Conservation (phyloP, 2,797 vertebrate species). For the Semotilus atromaculatus region DNA sequence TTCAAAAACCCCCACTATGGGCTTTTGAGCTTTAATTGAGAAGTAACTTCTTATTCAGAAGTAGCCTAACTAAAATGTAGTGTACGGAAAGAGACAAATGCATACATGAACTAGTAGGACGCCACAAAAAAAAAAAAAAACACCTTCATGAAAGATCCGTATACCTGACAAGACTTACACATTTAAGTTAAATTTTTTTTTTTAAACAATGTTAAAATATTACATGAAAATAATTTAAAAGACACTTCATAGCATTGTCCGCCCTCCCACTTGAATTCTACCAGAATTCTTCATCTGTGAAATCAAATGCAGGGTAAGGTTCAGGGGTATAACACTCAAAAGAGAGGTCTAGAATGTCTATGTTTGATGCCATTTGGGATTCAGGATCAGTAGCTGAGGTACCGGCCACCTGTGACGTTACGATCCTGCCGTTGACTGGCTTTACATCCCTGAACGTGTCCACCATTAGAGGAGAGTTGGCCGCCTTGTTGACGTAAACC, state of each 20-base stretch:
- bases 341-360: background rate
- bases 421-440: background rate
- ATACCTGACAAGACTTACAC: no score
- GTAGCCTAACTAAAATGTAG: no score
- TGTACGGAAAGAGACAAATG: background rate
- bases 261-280: background rate
- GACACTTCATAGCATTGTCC: background rate
- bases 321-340: background rate
- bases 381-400: background rate
- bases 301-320: background rate
- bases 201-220: background rate
- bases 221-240: background rate
- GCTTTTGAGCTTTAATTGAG: background rate
- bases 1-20: background rate
- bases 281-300: background rate
- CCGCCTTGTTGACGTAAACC: background rate
- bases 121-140: no score
- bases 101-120: background rate
- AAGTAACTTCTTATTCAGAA: background rate
- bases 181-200: no score
- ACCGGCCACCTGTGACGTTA: constrained; percentile 45
- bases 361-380: background rate
- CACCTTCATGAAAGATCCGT: no score
- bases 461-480: background rate
- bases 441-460: constrained; percentile 64